Percentiles rank a stretch among this genome's conserved stretches.
phyloP scores from a whole-genome alignment of 2,888 invertebrate genomes.

The Cynaeus angustus region DNA sequence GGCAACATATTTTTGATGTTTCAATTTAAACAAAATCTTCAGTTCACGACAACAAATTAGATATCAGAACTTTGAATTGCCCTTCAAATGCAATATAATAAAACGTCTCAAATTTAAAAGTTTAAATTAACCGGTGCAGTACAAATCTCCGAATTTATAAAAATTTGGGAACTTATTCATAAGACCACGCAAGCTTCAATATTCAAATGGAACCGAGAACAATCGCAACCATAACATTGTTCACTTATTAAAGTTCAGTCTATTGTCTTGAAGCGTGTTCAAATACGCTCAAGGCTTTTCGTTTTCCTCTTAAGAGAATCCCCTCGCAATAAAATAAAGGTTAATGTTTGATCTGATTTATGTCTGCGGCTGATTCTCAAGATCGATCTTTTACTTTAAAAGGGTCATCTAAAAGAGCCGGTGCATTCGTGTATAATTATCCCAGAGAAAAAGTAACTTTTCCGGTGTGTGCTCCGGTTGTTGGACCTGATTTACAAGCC shows the following conservation, averaged over 20 bases:
- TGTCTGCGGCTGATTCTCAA: constrained; percentile 6
- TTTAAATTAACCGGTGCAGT: too few relatives aligned
- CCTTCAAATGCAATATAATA: too few relatives aligned
- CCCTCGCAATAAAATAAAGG: constrained; percentile 17
- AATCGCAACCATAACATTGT: constrained; percentile 5
- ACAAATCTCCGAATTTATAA: too few relatives aligned
- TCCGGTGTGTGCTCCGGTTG: constrained; percentile 9
- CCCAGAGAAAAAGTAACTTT: constrained; percentile 3
- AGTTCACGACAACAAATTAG: too few relatives aligned
- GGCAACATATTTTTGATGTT: too few relatives aligned
- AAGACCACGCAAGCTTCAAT: too few relatives aligned
- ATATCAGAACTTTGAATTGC: too few relatives aligned
- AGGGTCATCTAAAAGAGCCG: too few relatives aligned
- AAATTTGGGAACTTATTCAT: not conserved
- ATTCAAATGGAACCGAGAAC: too few relatives aligned
- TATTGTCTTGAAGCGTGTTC: constrained; percentile 13
- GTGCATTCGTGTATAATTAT: constrained; percentile 5
- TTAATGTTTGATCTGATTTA: constrained; percentile 27
- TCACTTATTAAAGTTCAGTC: constrained; percentile 15
- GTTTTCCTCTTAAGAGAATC: constrained; percentile 9
- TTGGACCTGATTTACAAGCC: constrained; percentile 13
- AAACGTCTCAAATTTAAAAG: too few relatives aligned
- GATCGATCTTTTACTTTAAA: constrained; percentile 1
- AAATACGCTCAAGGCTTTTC: constrained; percentile 10
- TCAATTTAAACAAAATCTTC: too few relatives aligned